These are phyloP conservation scores for Calyptommatus sinebrachiatus DNA, from an alignment of 2,113 vertebrate species.

Conservation along the genomic window DNA sequence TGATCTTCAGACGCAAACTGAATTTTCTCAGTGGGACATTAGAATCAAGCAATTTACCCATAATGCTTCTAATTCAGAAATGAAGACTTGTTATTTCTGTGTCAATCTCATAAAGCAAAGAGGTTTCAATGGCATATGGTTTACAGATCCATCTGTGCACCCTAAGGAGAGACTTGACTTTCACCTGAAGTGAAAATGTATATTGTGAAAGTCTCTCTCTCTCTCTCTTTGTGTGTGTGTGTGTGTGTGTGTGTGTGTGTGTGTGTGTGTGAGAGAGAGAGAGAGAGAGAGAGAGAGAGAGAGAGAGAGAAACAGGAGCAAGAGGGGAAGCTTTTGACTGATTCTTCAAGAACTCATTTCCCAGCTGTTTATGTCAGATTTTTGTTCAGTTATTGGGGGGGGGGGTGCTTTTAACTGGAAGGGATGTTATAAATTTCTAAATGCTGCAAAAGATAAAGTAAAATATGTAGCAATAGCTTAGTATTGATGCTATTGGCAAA, in stretches of 20 bases:
- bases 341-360: constrained; percentile 50
- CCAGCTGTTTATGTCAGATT: constrained; percentile 45
- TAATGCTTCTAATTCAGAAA: constrained; percentile 25
- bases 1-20: constrained; percentile 33
- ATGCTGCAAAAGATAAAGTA: background rate
- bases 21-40: constrained; percentile 26
- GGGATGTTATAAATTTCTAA: constrained; percentile 9
- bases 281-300: too few species aligned
- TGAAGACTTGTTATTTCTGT: constrained; percentile 45
- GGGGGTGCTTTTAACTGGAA: constrained; percentile 42
- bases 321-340: background rate
- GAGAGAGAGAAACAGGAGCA: too few species aligned
- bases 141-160: constrained; percentile 76
- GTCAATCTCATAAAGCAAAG: constrained; percentile 38
- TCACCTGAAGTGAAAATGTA: constrained; percentile 70
- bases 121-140: constrained; percentile 66
- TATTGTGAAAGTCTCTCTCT: constrained; percentile 56
- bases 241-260: too few species aligned
- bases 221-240: constrained; percentile 14
- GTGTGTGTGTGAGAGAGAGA: too few species aligned
- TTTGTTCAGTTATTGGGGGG: constrained; percentile 35
- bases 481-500: background rate
- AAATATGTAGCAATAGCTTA: background rate
- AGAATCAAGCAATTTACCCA: constrained; percentile 23
- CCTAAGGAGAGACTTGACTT: constrained; percentile 67